phyloP scores from a whole-genome alignment of 2,797 vertebrate genomes.

The Muraenolepis orangiensis region DNA sequence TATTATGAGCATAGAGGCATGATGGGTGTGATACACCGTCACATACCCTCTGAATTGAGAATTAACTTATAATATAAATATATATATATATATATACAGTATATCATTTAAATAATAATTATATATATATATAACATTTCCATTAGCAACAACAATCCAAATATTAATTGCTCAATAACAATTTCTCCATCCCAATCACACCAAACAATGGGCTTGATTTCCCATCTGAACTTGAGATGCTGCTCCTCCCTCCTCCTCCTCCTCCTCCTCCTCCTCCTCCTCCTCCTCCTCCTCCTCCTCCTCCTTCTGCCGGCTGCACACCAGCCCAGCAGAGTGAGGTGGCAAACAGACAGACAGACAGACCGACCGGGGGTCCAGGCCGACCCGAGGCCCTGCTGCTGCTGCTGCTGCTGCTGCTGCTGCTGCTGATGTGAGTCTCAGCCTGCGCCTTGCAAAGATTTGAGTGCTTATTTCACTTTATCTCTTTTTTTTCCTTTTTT shows the following conservation, averaged over 20 bases:
- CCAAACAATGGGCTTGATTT: background rate
- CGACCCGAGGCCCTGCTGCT: background rate
- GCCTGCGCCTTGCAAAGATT: background rate
- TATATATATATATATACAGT: too few relatives aligned
- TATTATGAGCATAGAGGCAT: background rate
- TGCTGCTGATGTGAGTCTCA: background rate
- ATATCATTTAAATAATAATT: background rate
- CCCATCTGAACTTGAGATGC: background rate
- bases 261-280: too few relatives aligned
- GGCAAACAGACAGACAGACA: background rate
- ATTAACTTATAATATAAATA: background rate
- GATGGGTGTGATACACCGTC: background rate
- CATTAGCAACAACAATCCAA: background rate
- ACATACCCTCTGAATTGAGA: background rate
- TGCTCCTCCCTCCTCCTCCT: too few relatives aligned
- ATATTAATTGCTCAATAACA: background rate
- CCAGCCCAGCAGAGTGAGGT: too few relatives aligned
- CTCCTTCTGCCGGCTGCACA: too few relatives aligned
- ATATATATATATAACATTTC: background rate
- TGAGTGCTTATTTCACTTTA: background rate
- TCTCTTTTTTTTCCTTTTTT: background rate
- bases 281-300: too few relatives aligned
- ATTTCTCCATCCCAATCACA: background rate
- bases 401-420: background rate
- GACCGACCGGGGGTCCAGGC: too few relatives aligned